Percentiles rank a stretch among this genome's conserved stretches.
Evolutionary conservation across 2,113 vertebrate genomes (phyloP).

Genomic region (Herpetotheres cachinnans): DNA sequence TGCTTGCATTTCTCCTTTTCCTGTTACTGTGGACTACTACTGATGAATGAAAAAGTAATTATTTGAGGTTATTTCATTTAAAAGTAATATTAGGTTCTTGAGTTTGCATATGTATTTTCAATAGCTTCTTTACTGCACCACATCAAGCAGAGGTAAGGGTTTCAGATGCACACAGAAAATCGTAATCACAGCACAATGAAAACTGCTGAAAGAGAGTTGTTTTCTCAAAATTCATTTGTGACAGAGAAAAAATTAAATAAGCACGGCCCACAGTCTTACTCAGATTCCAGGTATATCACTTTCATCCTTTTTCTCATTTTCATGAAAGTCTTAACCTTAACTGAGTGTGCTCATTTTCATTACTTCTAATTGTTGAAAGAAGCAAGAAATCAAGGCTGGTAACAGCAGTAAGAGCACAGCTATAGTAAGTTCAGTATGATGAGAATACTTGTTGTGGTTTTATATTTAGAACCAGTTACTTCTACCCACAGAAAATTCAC

Average conservation of each 20-base stretch:
- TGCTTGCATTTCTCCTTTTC: background rate
- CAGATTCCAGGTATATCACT: background rate
- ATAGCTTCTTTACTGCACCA: background rate
- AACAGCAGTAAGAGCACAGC: constrained; percentile 43
- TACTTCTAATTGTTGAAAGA: constrained; percentile 53
- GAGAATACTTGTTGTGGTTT: constrained; percentile 40
- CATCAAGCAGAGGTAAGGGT: background rate
- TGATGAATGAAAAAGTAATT: background rate
- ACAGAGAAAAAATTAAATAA: background rate
- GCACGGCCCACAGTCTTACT: background rate
- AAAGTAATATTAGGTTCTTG: background rate
- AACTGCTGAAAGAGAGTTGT: background rate
- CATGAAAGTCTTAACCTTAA: constrained; percentile 19
- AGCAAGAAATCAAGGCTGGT: constrained; percentile 58
- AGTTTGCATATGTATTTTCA: background rate
- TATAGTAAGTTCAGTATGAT: constrained; percentile 36
- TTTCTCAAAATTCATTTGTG: background rate
- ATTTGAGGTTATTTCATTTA: background rate
- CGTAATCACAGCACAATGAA: background rate
- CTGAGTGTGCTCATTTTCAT: constrained; percentile 5
- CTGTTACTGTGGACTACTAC: background rate
- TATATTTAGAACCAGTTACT: constrained; percentile 62
- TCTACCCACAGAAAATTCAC: constrained; percentile 55
- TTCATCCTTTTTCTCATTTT: constrained; percentile 4
- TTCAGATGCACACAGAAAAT: background rate